phyloP scores from a whole-genome alignment of 2,113 vertebrate genomes.

The Rhinolophus sinicus region DNA sequence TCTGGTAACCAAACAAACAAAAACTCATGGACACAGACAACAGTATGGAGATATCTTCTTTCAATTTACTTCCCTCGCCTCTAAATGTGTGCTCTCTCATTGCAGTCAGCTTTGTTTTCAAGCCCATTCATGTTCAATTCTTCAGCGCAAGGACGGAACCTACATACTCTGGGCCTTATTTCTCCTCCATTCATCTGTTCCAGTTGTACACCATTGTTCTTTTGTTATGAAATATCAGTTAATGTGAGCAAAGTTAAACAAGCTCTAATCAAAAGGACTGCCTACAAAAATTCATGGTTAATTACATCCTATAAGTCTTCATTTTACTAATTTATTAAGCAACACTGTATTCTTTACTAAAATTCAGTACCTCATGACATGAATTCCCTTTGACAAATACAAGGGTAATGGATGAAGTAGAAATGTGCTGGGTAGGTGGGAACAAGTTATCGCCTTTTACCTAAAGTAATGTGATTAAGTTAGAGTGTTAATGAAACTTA shows the following conservation, averaged over 20 bases:
- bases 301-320: neutral
- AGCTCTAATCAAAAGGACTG: neutral
- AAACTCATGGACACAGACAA: too few species aligned
- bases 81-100: too few species aligned
- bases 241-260: neutral
- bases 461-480: neutral
- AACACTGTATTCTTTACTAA: neutral
- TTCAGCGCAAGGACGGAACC: fast-evolving
- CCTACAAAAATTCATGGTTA: neutral
- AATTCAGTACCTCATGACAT: neutral
- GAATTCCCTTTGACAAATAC: neutral
- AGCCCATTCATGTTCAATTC: neutral
- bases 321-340: conserved; percentile 39
- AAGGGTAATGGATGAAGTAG: neutral
- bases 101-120: neutral
- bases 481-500: neutral
- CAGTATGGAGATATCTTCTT: neutral
- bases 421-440: neutral
- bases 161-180: neutral
- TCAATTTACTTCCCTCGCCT: neutral
- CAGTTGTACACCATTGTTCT: neutral
- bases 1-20: too few species aligned
- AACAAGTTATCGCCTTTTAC: neutral
- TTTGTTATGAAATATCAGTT: neutral
- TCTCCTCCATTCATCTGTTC: neutral